Evolutionary conservation across 1,140 invertebrate species (phyloP).

Genomic region (Drosophila funebris): DNA sequence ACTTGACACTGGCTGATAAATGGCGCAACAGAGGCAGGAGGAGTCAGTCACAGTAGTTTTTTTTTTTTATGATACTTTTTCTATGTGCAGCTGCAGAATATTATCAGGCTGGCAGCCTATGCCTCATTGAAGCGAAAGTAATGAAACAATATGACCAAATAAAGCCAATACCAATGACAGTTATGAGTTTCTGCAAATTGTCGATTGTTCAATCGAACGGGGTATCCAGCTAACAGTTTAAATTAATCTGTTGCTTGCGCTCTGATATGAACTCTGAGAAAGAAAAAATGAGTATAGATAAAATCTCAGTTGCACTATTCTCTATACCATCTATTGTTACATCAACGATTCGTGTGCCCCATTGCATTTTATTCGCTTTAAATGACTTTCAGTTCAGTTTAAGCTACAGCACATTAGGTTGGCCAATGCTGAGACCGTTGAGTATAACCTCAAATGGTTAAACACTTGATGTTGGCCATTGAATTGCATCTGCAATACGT

Average conservation of each 20-base stretch:
- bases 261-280: not conserved
- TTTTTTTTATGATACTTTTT: constrained; percentile 1
- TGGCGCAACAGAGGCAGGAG: constrained; percentile 37
- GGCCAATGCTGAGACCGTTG: constrained; percentile 45
- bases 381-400: constrained; percentile 51
- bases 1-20: constrained; percentile 70
- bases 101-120: constrained; percentile 41
- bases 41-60: constrained; percentile 19
- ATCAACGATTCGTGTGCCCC: constrained; percentile 3
- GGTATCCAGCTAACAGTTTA: not conserved
- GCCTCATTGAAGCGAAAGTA: constrained; percentile 58
- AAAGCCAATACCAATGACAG: constrained; percentile 44
- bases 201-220: not conserved
- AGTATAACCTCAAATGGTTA: not conserved
- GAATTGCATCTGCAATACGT: constrained; percentile 50
- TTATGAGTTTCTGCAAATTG: constrained; percentile 48
- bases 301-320: constrained; percentile 20
- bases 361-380: constrained; percentile 49
- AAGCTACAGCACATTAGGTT: constrained; percentile 42
- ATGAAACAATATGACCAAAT: constrained; percentile 52
- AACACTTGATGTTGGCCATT: constrained; percentile 41
- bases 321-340: constrained; percentile 2
- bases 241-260: constrained; percentile 18
- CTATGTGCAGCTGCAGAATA: constrained; percentile 12
- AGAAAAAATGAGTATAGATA: not conserved